phyloP scores from a whole-genome alignment of 2,888 invertebrate genomes.

The Cheilosia vernalis region DNA sequence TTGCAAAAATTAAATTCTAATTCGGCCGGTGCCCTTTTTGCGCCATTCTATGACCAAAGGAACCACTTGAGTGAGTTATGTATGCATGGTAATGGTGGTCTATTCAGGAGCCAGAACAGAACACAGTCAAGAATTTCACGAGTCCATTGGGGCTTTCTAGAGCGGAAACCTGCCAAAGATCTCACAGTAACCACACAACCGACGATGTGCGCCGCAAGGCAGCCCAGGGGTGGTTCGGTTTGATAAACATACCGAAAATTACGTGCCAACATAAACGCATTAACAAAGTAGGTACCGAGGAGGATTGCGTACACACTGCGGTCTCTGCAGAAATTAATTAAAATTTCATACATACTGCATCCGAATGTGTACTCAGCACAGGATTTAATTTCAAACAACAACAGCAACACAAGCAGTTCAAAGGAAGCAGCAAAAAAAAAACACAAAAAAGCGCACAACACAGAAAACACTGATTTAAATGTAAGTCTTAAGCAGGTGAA shows the following conservation, averaged over 20 bases:
- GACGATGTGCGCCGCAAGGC: background rate
- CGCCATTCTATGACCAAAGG: constrained; percentile 1
- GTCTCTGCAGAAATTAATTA: constrained; percentile 72
- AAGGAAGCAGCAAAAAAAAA: background rate
- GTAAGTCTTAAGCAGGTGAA: constrained; percentile 71
- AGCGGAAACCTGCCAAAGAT: constrained; percentile 33
- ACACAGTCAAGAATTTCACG: constrained; percentile 57
- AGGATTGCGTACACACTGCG: constrained; percentile 32
- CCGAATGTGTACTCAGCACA: constrained; percentile 55
- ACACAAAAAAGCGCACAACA: constrained; percentile 19
- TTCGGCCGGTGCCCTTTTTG: background rate
- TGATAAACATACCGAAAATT: constrained; percentile 64
- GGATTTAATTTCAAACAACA: constrained; percentile 50
- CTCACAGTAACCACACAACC: background rate
- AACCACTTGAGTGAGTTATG: constrained; percentile 39
- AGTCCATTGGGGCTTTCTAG: constrained; percentile 68
- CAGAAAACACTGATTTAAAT: constrained; percentile 35
- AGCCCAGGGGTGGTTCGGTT: constrained; percentile 33
- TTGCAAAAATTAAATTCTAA: constrained; percentile 57
- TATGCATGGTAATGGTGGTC: constrained; percentile 4
- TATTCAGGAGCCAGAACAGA: constrained; percentile 13
- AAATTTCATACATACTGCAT: constrained; percentile 74
- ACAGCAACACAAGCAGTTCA: constrained; percentile 26
- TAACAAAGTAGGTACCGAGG: constrained; percentile 27
- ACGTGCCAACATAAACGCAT: constrained; percentile 67